These are phyloP conservation scores for Drosophila sp. DNA, from an alignment of 1,140 invertebrate genomes.

Conservation along the genomic window DNA sequence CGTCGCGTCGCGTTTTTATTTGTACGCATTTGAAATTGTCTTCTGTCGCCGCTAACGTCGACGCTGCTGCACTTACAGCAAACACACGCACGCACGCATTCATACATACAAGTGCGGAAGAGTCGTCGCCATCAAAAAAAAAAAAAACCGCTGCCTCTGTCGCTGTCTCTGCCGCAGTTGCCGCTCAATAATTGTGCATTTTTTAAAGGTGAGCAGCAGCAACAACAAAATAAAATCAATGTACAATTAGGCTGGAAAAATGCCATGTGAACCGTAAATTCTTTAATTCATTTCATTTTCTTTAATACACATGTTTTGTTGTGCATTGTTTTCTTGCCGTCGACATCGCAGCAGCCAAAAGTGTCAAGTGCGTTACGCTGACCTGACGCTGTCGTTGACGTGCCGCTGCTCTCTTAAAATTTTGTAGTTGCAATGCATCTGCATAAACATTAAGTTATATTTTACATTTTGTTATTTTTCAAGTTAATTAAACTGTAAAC, in stretches of 20 bases:
- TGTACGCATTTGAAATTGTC: slow-evolving; percentile 34
- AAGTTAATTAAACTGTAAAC: slow-evolving; percentile 52
- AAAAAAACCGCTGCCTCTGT: background rate
- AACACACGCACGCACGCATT: slow-evolving; percentile 32
- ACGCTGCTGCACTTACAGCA: slow-evolving; percentile 28
- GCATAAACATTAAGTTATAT: slow-evolving; percentile 42
- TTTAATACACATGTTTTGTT: slow-evolving; percentile 35
- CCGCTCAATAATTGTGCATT: slow-evolving; percentile 61
- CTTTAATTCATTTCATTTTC: slow-evolving; percentile 36
- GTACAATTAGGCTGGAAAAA: slow-evolving; percentile 49
- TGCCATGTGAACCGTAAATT: slow-evolving; percentile 59
- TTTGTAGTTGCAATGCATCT: slow-evolving; percentile 42
- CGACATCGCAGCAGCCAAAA: slow-evolving; percentile 32
- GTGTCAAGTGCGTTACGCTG: slow-evolving; percentile 54
- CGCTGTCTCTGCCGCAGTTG: slow-evolving; percentile 17
- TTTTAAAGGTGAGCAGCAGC: slow-evolving; percentile 58
- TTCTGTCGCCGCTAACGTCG: slow-evolving; percentile 16
- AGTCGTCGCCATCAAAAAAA: slow-evolving; percentile 52
- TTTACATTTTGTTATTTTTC: slow-evolving; percentile 18
- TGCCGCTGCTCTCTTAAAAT: slow-evolving; percentile 3
- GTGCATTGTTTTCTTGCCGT: slow-evolving; percentile 49
- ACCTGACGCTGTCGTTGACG: background rate
- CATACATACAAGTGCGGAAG: slow-evolving; percentile 62
- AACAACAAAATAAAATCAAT: slow-evolving; percentile 28
- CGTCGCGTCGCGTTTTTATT: slow-evolving; percentile 40